phyloP scores from a whole-genome alignment of 1,140 invertebrate genomes.

The Planococcus citri region DNA sequence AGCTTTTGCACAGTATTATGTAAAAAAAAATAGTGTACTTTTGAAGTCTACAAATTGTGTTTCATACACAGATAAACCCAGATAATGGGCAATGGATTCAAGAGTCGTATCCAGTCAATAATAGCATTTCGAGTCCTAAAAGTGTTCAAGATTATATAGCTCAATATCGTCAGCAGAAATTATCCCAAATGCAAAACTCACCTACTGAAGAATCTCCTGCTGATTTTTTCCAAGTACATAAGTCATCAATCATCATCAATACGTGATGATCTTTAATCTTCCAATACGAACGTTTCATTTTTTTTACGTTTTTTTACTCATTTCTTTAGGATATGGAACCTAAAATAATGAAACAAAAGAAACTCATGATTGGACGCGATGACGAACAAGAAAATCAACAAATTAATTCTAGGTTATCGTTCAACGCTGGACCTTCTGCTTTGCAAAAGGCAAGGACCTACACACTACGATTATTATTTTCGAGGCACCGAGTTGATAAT shows the following conservation, averaged over 20 bases:
- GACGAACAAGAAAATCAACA: not conserved
- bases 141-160: slow-evolving; percentile 9
- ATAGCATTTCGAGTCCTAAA: not conserved
- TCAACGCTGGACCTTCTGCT: not conserved
- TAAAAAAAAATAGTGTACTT: no score
- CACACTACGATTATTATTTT: no score
- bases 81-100: not conserved
- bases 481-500: no score
- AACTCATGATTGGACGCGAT: not conserved
- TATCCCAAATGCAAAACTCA: not conserved
- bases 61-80: not conserved
- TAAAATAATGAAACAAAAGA: not conserved
- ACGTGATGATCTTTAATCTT: no score
- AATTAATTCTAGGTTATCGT: not conserved
- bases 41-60: not conserved
- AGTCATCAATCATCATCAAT: not conserved
- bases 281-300: not conserved
- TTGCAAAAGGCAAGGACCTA: not conserved
- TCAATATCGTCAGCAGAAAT: slow-evolving; percentile 9
- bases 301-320: not conserved
- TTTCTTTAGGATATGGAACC: slow-evolving; percentile 16
- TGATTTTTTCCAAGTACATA: slow-evolving; percentile 11
- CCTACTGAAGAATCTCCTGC: not conserved
- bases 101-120: not conserved
- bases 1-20: no score